Conservation (phyloP, 2,888 invertebrate species). For the Caenorhabditis imperialis region DNA sequence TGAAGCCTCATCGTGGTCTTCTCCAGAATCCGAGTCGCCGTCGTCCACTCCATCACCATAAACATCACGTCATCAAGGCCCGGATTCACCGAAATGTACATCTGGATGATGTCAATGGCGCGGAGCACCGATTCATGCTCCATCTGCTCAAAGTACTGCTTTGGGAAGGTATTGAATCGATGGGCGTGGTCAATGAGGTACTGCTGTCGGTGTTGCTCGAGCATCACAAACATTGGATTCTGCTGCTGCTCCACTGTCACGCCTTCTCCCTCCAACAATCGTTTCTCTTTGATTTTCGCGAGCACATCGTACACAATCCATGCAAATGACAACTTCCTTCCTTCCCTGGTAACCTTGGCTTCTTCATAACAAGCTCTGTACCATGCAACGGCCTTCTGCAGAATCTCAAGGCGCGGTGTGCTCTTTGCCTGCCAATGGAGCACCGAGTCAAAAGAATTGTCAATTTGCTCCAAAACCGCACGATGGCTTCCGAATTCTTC, state of each 20-base stretch:
- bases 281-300: slow-evolving; percentile 43
- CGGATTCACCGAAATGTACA: slow-evolving; percentile 6
- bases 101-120: background rate
- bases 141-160: background rate
- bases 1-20: slow-evolving; percentile 2
- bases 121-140: background rate
- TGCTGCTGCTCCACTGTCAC: background rate
- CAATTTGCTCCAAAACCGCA: background rate
- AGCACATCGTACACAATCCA: slow-evolving; percentile 73
- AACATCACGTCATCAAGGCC: slow-evolving; percentile 50
- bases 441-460: slow-evolving; percentile 1
- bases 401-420: slow-evolving; percentile 45
- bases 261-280: background rate
- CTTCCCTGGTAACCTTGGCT: slow-evolving; percentile 35
- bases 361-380: slow-evolving; percentile 65
- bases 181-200: slow-evolving; percentile 7
- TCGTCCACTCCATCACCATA: slow-evolving; percentile 47
- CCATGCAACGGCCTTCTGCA: slow-evolving; percentile 65
- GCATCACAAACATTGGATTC: slow-evolving; percentile 29
- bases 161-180: background rate
- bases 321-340: slow-evolving; percentile 66
- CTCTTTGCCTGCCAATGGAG: slow-evolving; percentile 33
- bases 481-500: slow-evolving; percentile 32
- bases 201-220: slow-evolving; percentile 17
- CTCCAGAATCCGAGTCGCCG: slow-evolving; percentile 6